Conservation (phyloP, 2,888 invertebrate genomes). For the Torymus aiolomorphi region DNA sequence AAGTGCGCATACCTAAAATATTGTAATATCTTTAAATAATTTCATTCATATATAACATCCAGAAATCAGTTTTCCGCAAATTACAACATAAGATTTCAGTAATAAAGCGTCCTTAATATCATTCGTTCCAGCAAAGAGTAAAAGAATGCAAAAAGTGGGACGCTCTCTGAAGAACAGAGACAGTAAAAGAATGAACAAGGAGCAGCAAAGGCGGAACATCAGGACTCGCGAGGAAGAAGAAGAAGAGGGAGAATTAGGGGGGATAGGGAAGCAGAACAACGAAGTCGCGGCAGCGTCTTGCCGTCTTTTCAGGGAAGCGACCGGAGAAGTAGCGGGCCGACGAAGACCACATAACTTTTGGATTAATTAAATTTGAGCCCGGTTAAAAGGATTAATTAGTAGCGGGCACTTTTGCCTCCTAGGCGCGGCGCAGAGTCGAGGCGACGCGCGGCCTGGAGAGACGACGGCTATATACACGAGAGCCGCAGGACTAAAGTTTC, state of each 20-base stretch:
- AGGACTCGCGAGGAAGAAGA: background rate
- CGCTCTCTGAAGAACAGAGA: background rate
- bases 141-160: constrained; percentile 14
- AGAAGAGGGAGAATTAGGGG: constrained; percentile 1
- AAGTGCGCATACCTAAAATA: no score
- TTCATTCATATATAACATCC: background rate
- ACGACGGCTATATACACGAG: background rate
- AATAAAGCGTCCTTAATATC: background rate
- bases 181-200: no score
- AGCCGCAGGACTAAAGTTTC: constrained; percentile 32
- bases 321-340: background rate
- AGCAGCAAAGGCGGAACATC: background rate
- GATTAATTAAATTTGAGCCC: constrained; percentile 73
- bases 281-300: constrained; percentile 2
- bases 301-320: constrained; percentile 25
- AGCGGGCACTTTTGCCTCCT: constrained; percentile 59
- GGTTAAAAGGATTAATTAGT: constrained; percentile 74
- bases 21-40: no score
- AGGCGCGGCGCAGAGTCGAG: background rate
- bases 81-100: constrained; percentile 10
- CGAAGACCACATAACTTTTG: constrained; percentile 71
- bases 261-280: constrained; percentile 23
- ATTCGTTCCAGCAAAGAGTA: background rate
- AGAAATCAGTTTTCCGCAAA: constrained; percentile 32
- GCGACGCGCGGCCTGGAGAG: background rate